Base-by-base conservation (phyloP, 1,140 invertebrate species). In the Eulimnadia texana region DNA sequence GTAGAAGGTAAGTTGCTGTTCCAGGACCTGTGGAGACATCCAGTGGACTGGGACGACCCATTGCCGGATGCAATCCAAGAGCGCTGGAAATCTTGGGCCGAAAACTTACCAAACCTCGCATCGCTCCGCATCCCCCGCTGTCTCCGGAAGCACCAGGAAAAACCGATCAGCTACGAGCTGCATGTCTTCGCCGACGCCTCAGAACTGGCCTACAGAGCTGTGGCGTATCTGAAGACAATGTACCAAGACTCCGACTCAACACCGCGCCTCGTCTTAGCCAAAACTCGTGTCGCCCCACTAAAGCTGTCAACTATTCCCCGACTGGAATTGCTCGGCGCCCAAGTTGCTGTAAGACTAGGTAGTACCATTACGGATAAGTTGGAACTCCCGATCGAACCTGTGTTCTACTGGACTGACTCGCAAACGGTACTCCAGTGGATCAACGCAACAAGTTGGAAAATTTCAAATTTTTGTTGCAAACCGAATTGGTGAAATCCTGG, bases 391-490 rank as follows among this genome's bases (percentile, higher is more conserved):
- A 3, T 58, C 13, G 61, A 23, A 19, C 3, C 54, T 1, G 56
- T 53, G 16, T 13, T 11, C 3, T 56, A 58, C 42, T 65, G 64
- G 64, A 50, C 28, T 11, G 61, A 65, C 50, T 65, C 64, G 10
- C 13, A 49, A 20, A 65, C 62, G 16, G 61, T 62, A 2, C 23
- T 65, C 3, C 28, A 19, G 1, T 65, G 64, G 61, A 63, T 65
- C 20, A 0, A 22, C 11, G 24, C 58, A 19, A 59, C 24, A 0
- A 42, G 51, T 13, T 58, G 50, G 19, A 27, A 42, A n/a, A 2
- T 60, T 27, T 22, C 19, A 49, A 2, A 24, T 25, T 11, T 63
- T 52, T 19, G 58, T 61, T 16, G 58, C 42, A 3, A 61, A 60
- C 33, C 28, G 57, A 27, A 49, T 63, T 9, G 20, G 27, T n/a